Evolutionary conservation across 1,140 invertebrate species (phyloP).

Genomic region (Ceratina australensis): DNA sequence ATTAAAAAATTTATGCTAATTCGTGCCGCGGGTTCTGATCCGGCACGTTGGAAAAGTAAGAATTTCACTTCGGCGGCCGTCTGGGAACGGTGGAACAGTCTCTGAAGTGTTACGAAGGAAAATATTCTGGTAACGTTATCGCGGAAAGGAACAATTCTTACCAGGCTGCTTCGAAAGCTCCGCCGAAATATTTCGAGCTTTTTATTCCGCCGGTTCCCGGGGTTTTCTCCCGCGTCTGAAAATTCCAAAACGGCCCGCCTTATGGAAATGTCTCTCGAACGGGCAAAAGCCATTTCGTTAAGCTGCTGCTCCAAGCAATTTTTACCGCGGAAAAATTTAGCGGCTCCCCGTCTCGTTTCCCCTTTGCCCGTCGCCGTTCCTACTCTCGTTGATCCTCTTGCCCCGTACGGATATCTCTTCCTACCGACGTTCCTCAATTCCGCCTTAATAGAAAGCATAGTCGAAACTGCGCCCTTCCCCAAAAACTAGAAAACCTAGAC

Average conservation of each 20-base stretch:
- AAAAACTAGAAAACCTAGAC: not conserved
- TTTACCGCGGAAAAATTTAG: conserved; percentile 52
- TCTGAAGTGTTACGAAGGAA: not conserved
- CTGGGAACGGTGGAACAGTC: not conserved
- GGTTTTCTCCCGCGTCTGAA: conserved; percentile 31
- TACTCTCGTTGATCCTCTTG: not conserved
- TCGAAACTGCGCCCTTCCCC: not conserved
- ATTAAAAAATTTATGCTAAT: not conserved
- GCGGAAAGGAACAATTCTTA: conserved; percentile 12
- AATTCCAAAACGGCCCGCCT: conserved; percentile 32
- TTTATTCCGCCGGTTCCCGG: not conserved
- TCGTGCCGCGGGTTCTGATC: not conserved
- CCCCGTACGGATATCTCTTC: not conserved
- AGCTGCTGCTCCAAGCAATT: conserved; percentile 44
- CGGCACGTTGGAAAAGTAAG: not conserved
- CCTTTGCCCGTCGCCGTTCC: conserved; percentile 6
- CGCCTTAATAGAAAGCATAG: not conserved
- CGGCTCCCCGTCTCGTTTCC: conserved; percentile 19
- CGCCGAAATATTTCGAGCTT: conserved; percentile 34
- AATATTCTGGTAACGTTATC: conserved; percentile 20
- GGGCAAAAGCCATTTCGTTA: conserved; percentile 28
- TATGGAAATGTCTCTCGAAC: conserved; percentile 43
- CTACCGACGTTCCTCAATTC: conserved; percentile 4
- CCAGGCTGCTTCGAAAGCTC: conserved; percentile 6
- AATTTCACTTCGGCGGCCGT: not conserved